Evolutionary conservation across 2,113 vertebrate species (phyloP).

Genomic region (Actenoides hombroni): DNA sequence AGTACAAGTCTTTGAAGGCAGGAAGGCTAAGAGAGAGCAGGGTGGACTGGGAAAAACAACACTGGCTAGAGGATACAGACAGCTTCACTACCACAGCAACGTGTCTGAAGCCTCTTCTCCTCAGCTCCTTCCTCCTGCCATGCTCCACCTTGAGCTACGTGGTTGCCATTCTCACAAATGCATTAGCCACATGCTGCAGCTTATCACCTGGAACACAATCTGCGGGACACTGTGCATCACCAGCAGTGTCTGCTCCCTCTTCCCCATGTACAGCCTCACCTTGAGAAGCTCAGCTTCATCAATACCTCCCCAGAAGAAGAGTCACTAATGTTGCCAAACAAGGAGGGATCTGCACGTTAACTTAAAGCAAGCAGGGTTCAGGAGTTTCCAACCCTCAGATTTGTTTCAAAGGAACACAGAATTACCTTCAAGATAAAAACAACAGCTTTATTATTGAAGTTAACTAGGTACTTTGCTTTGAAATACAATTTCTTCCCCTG

Average conservation of each 20-base stretch:
- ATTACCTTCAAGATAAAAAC: background rate
- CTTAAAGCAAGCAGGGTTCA: background rate
- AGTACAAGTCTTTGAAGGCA: background rate
- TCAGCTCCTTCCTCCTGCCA: background rate
- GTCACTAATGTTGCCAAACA: background rate
- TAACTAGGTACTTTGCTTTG: conserved; percentile 38
- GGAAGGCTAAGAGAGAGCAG: background rate
- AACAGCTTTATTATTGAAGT: conserved; percentile 8
- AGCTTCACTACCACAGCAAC: background rate
- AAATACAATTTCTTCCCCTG: conserved; percentile 9
- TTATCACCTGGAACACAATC: background rate
- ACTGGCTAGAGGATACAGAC: background rate
- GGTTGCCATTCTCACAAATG: no score
- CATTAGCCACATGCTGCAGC: background rate
- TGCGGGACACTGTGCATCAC: background rate
- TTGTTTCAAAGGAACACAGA: conserved; percentile 24
- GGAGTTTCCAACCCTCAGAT: background rate
- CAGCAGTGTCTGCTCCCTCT: rapidly evolving
- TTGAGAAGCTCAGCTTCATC: background rate
- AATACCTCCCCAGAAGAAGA: background rate
- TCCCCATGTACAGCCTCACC: background rate
- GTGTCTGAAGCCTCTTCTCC: background rate
- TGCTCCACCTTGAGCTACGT: background rate
- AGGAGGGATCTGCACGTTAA: background rate
- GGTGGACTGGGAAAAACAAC: background rate